Base-by-base conservation (phyloP, 2,113 vertebrate species). In the Sarotherodon lohbergeri region DNA sequence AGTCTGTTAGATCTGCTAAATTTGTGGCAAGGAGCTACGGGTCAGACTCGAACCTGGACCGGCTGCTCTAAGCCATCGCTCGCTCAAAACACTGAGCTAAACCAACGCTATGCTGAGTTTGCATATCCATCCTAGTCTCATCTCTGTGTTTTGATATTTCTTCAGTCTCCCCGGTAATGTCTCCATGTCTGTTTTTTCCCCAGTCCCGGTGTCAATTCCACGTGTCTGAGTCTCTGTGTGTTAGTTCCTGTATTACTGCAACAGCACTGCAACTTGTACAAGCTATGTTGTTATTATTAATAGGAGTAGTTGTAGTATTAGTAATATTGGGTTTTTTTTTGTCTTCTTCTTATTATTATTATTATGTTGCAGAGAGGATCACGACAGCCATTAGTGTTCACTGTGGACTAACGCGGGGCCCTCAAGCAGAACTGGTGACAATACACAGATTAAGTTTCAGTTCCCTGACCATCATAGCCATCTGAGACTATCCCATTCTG, bases 351-450 rank as follows among this genome's bases (percentile, higher is more conserved):
- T 9, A 0, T 50, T 50, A 19, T 50, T 50, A 19, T 50, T 19
- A 50, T 50, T 17, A 50, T 52, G 3, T 6, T 34, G 32, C 46
- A 50, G 46, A 50, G 2, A 50, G 50, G 19, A 54, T n/a, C 19
- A 54, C 9, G 19, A n/a, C 19, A n/a, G 50, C 50, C 19, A 9
- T n/a, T 54, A n/a, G 50, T 54, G 19, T 54, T 54, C 50, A 54
- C 50, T 54, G 50, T 54, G 50, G 50, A 54, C 50, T 54, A 54
- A n/a, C 0, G 4, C 1, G 50, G 17, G 50, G 0, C 0, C 50
- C 17, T 52, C 50, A 52, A 19, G 17, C 50, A 52, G 17, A 52
- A 8, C 48, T 50, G 48, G 48, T 52, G 48, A 52, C 48, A 52
- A 52, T 52, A 52, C 17, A 52, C 7, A 9, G 50, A 19, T 52